Evolutionary conservation across 2,113 vertebrate genomes (phyloP).

Genomic region (Poeciliopsis turrubarensis): DNA sequence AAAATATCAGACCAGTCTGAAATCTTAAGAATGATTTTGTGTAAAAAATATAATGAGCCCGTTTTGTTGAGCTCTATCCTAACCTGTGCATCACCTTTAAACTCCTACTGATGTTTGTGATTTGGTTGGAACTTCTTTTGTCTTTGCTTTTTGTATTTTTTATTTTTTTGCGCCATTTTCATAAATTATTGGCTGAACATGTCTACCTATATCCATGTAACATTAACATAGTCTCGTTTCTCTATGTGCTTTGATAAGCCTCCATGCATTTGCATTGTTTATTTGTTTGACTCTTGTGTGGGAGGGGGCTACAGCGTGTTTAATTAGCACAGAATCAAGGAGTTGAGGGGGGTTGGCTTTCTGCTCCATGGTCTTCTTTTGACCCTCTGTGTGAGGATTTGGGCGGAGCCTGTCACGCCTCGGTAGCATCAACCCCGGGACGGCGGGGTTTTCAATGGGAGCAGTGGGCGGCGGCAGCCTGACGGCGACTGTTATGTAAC

Average conservation of each 20-base stretch:
- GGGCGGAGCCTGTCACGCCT: constrained; percentile 31
- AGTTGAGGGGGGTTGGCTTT: constrained; percentile 22
- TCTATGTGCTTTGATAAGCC: neutral
- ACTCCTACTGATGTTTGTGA: neutral
- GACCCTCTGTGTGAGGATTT: constrained; percentile 48
- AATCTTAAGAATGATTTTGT: no score
- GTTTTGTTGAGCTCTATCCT: no score
- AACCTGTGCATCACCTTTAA: neutral
- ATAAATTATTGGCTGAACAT: constrained; percentile 47
- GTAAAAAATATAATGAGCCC: no score
- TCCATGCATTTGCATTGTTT: constrained; percentile 39
- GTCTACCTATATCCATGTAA: constrained; percentile 38
- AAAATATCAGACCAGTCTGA: no score
- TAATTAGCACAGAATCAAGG: constrained; percentile 59
- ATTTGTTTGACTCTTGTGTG: constrained; percentile 54
- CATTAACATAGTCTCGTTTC: constrained; percentile 13
- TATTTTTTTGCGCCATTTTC: constrained; percentile 37
- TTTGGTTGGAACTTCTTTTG: neutral
- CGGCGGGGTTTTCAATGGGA: constrained; percentile 58
- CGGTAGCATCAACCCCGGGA: constrained; percentile 43
- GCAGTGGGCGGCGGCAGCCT: constrained; percentile 27
- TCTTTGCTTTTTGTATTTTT: neutral
- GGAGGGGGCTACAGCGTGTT: constrained; percentile 47
- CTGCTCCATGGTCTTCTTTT: constrained; percentile 62
- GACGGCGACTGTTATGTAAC: constrained; percentile 69